These are phyloP conservation scores for Torymus auratus DNA, from an alignment of 2,888 invertebrate genomes.

Conservation along the genomic window DNA sequence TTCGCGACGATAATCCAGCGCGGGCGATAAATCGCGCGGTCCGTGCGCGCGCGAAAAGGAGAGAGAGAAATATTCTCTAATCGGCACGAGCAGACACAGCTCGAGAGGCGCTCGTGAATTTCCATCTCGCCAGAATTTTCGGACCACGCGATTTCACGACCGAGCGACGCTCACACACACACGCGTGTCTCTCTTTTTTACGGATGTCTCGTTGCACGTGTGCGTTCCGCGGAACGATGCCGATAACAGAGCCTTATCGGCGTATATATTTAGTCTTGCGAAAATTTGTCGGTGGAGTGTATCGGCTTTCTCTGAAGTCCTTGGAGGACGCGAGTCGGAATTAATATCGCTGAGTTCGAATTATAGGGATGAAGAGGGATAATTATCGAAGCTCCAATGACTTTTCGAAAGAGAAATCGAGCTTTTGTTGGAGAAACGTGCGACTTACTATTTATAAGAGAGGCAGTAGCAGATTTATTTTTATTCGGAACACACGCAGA, in stretches of 20 bases:
- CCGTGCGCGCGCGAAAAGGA: neutral
- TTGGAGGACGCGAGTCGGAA: too few relatives aligned
- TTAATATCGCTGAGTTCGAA: too few relatives aligned
- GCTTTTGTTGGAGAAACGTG: neutral
- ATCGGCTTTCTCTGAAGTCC: too few relatives aligned
- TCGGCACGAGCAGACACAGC: neutral
- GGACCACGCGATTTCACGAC: conserved; percentile 17
- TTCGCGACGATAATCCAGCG: conserved; percentile 42
- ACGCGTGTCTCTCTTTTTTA: neutral
- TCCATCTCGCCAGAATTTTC: conserved; percentile 5
- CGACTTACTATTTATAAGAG: conserved; percentile 6
- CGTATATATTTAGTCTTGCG: too few relatives aligned
- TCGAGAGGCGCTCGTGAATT: neutral
- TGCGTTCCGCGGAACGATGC: too few relatives aligned
- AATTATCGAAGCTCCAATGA: neutral
- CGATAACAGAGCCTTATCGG: too few relatives aligned
- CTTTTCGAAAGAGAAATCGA: too few relatives aligned
- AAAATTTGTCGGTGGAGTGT: too few relatives aligned
- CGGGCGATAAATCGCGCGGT: conserved; percentile 34
- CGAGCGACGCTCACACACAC: neutral
- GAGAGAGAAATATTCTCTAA: conserved; percentile 19
- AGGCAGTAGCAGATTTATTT: conserved; percentile 12
- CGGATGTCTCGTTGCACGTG: too few relatives aligned
- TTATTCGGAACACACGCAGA: neutral
- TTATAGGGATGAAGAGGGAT: neutral